These are phyloP conservation scores for Brachionus rubens DNA, from an alignment of 1,140 invertebrate genomes.

Conservation along the genomic window DNA sequence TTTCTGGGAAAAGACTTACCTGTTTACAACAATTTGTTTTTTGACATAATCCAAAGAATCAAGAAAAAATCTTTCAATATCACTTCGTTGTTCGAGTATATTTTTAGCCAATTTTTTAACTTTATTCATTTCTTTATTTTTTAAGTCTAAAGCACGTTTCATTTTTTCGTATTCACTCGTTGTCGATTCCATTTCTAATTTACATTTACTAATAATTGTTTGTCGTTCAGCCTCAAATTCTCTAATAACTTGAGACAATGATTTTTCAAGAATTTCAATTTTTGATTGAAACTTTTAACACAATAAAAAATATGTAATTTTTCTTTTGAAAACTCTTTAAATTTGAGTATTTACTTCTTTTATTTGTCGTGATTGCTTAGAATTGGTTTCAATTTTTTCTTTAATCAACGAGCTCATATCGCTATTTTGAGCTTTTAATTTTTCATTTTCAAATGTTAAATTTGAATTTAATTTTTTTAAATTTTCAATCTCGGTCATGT, in stretches of 20 bases:
- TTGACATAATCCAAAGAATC: slow-evolving; percentile 56
- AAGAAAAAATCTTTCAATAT: slow-evolving; percentile 59
- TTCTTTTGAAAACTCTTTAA: too few species aligned
- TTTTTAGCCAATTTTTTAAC: slow-evolving; percentile 59
- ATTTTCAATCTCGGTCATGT: slow-evolving; percentile 51
- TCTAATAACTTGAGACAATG: slow-evolving; percentile 56
- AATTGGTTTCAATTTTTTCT: slow-evolving; percentile 55
- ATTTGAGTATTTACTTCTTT: slow-evolving; percentile 52
- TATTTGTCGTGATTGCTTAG: slow-evolving; percentile 54
- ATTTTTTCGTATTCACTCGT: slow-evolving; percentile 56
- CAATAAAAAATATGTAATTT: slow-evolving; percentile 3
- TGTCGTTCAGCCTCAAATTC: slow-evolving; percentile 57
- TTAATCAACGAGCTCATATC: slow-evolving; percentile 55
- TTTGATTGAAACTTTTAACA: slow-evolving; percentile 53
- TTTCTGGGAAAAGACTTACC: too few species aligned
- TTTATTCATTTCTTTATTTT: slow-evolving; percentile 59
- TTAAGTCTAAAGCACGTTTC: slow-evolving; percentile 57
- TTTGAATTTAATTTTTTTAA: slow-evolving; percentile 51
- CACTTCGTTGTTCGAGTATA: slow-evolving; percentile 59
- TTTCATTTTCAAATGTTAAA: slow-evolving; percentile 51
- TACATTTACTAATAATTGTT: slow-evolving; percentile 49
- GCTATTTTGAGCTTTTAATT: slow-evolving; percentile 54
- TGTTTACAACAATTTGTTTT: slow-evolving; percentile 52
- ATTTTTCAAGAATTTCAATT: slow-evolving; percentile 54
- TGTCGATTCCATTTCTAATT: slow-evolving; percentile 54